Evolutionary conservation across 2,797 vertebrate genomes (phyloP).

Genomic region (Natrix natrix): DNA sequence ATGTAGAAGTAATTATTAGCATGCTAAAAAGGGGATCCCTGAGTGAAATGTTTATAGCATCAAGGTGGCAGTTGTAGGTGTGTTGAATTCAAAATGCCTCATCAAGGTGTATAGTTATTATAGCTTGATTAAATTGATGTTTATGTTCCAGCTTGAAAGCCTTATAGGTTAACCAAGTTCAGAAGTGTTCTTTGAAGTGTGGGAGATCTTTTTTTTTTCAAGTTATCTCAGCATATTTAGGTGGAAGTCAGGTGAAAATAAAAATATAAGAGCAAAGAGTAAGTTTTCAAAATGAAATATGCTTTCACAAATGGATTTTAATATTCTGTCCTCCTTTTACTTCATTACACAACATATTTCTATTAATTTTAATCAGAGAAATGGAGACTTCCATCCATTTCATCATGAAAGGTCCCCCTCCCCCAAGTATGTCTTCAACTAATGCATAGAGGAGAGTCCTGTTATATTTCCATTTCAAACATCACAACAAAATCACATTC

Average conservation of each 20-base stretch:
- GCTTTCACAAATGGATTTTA: neutral
- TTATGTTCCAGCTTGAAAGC: slow-evolving; percentile 30
- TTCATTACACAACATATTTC: neutral
- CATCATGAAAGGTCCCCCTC: neutral
- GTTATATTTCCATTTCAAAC: neutral
- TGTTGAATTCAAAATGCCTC: slow-evolving; percentile 1
- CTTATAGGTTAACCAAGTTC: slow-evolving; percentile 26
- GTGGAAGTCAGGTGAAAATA: slow-evolving; percentile 18
- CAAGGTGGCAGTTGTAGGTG: neutral
- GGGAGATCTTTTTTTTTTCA: slow-evolving; percentile 41
- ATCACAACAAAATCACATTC: neutral
- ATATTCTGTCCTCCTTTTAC: neutral
- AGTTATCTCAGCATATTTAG: slow-evolving; percentile 22
- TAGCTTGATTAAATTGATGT: slow-evolving; percentile 12
- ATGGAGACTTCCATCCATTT: neutral
- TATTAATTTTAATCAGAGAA: neutral
- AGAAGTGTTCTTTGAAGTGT: slow-evolving; percentile 46
- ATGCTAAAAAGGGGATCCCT: neutral
- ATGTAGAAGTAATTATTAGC: slow-evolving; percentile 34
- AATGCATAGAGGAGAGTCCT: neutral
- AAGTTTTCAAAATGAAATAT: slow-evolving; percentile 7
- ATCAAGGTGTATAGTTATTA: slow-evolving; percentile 29
- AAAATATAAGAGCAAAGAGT: slow-evolving; percentile 26
- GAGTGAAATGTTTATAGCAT: slow-evolving; percentile 16
- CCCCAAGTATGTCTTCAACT: neutral